Evolutionary conservation across 2,797 vertebrate genomes (phyloP).

Genomic region (Sylvilagus floridanus): DNA sequence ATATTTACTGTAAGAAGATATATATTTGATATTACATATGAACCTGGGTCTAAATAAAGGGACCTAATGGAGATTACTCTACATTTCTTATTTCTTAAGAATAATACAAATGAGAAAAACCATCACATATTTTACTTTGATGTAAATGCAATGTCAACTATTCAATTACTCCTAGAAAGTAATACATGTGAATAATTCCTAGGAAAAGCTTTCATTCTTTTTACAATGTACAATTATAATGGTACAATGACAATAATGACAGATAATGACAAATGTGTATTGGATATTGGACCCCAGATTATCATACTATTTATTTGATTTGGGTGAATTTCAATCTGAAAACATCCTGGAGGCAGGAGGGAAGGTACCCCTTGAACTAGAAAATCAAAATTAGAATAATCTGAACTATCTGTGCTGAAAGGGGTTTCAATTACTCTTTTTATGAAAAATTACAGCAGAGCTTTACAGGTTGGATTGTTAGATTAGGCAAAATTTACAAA

Average conservation of each 20-base stretch:
- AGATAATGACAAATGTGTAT: constrained; percentile 62
- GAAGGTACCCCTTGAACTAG: constrained; percentile 46
- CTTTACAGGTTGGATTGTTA: constrained; percentile 49
- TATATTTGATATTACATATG: constrained; percentile 24
- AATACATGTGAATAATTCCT: constrained; percentile 69
- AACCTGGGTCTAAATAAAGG: constrained; percentile 44
- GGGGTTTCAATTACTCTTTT: constrained; percentile 50
- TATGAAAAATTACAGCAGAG: constrained; percentile 56
- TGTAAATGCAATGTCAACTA: constrained; percentile 64
- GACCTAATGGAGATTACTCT: background rate
- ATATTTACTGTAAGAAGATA: constrained; percentile 10
- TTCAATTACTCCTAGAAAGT: constrained; percentile 75
- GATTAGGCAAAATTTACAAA: constrained; percentile 57
- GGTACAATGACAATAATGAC: constrained; percentile 66
- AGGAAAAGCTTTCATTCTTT: constrained; percentile 68
- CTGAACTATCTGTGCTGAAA: constrained; percentile 40
- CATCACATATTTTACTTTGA: constrained; percentile 72
- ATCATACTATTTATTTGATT: constrained; percentile 63
- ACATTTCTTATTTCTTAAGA: constrained; percentile 54
- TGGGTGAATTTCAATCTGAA: constrained; percentile 54
- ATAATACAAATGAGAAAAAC: constrained; percentile 70
- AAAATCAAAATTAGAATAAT: constrained; percentile 65
- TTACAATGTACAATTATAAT: constrained; percentile 61
- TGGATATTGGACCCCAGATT: constrained; percentile 59
- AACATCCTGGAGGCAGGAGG: background rate